Percentiles rank a stretch among this genome's conserved stretches.
These are phyloP conservation scores for Patagioenas fasciata DNA, from an alignment of 2,113 vertebrate genomes.

Conservation along the genomic window DNA sequence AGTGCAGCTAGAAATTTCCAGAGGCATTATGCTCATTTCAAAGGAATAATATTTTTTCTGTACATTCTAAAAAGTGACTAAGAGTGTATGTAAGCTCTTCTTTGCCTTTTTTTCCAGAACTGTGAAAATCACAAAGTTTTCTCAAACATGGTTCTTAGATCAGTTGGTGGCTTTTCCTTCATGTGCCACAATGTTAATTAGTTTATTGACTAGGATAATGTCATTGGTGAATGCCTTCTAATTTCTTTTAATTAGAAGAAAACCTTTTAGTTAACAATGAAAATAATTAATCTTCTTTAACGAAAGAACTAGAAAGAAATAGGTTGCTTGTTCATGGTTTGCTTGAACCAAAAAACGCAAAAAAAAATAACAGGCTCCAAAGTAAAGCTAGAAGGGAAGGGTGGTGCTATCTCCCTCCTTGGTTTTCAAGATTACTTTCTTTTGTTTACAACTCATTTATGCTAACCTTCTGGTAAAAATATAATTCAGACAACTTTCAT, in stretches of 20 bases:
- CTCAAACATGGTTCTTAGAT: not conserved
- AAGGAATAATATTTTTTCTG: not conserved
- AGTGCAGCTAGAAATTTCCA: not conserved
- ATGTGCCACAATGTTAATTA: constrained; percentile 52
- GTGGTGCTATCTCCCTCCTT: not conserved
- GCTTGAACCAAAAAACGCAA: not conserved
- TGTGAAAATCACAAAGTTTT: not conserved
- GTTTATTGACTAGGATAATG: constrained; percentile 55
- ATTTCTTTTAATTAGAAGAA: constrained; percentile 61
- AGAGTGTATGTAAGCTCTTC: not conserved
- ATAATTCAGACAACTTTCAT: not conserved
- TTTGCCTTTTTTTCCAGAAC: not conserved
- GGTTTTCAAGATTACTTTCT: not conserved
- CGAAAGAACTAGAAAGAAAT: constrained; percentile 17
- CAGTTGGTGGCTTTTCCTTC: not conserved
- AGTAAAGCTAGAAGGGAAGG: not conserved
- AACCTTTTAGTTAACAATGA: constrained; percentile 32
- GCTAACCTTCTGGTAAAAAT: not conserved
- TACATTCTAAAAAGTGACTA: not conserved
- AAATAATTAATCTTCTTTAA: constrained; percentile 60
- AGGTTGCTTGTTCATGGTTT: not conserved
- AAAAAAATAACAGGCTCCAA: not conserved
- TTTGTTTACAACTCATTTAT: not conserved
- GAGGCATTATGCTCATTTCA: not conserved
- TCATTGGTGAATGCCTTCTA: constrained; percentile 1